A percentile compares a stretch with the other conserved stretches of the same genome.
phyloP scores from a whole-genome alignment of 2,888 invertebrate species.

The Aspidapion aeneum region DNA sequence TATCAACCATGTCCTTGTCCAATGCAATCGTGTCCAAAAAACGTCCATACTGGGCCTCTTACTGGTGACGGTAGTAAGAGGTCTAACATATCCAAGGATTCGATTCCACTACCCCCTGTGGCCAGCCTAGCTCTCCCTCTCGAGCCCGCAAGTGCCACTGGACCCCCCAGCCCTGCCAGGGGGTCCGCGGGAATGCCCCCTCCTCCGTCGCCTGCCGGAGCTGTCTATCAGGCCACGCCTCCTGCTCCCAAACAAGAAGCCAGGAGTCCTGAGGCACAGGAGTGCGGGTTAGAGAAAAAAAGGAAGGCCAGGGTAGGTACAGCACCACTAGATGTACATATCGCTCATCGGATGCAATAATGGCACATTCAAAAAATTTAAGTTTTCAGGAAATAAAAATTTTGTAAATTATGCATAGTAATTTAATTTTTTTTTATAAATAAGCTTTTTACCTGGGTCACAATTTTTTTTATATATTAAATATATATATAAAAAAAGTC shows the following conservation, averaged over 20 bases:
- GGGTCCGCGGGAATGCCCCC: slow-evolving; percentile 65
- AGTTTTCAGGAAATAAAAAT: too few species aligned
- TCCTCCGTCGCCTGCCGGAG: slow-evolving; percentile 55
- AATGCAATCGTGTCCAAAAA: slow-evolving; percentile 95
- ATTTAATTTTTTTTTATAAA: too few species aligned
- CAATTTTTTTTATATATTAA: too few species aligned
- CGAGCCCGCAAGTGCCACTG: slow-evolving; percentile 52
- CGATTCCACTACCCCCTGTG: slow-evolving; percentile 48
- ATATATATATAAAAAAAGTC: too few species aligned
- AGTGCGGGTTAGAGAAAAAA: slow-evolving; percentile 42
- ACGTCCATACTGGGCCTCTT: slow-evolving; percentile 97
- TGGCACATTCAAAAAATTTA: too few species aligned
- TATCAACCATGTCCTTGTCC: slow-evolving; percentile 81
- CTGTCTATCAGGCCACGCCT: slow-evolving; percentile 45
- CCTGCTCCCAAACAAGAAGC: slow-evolving; percentile 35
- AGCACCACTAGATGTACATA: too few species aligned
- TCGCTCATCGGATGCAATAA: too few species aligned
- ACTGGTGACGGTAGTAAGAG: slow-evolving; percentile 92
- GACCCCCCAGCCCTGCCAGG: slow-evolving; percentile 66
- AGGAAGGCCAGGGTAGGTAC: slow-evolving; percentile 54
- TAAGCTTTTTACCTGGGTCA: too few species aligned
- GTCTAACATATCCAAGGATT: slow-evolving; percentile 48
- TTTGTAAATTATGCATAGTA: too few species aligned
- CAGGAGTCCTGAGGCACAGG: slow-evolving; percentile 28
- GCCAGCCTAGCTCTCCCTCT: slow-evolving; percentile 49